These are phyloP conservation scores for Chloroclystis v-ata DNA, from an alignment of 2,888 invertebrate species.

Conservation along the genomic window DNA sequence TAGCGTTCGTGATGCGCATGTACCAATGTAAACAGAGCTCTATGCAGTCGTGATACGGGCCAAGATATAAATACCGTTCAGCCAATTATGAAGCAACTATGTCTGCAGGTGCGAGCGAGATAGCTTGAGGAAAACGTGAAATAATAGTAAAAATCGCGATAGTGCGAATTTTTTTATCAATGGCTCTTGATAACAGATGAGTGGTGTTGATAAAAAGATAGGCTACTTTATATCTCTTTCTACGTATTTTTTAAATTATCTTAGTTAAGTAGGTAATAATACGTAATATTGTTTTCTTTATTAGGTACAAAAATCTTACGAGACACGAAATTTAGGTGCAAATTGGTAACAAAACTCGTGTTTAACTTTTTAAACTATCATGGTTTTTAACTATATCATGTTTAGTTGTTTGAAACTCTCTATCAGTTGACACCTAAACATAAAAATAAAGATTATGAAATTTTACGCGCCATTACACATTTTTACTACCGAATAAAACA, in stretches of 20 bases:
- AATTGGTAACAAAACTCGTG: no score
- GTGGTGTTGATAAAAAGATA: constrained; percentile 7
- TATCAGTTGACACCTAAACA: no score
- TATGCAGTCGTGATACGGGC: constrained; percentile 40
- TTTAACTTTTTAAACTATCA: no score
- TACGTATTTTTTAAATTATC: not conserved
- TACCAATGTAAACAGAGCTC: constrained; percentile 30
- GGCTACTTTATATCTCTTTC: not conserved
- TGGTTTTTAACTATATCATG: no score
- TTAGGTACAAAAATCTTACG: no score
- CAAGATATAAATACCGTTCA: constrained; percentile 51
- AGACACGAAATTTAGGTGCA: no score
- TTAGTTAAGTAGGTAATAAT: not conserved
- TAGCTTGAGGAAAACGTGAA: constrained; percentile 67
- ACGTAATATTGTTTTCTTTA: no score
- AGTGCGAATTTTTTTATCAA: constrained; percentile 21
- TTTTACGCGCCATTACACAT: no score
- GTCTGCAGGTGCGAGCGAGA: constrained; percentile 45
- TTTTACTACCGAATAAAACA: not conserved
- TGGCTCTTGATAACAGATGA: constrained; percentile 19
- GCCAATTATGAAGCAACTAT: constrained; percentile 19
- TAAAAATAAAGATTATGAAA: no score
- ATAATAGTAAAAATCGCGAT: constrained; percentile 51
- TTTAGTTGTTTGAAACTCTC: no score
- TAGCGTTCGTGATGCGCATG: not conserved